phyloP scores from a whole-genome alignment of 2,797 vertebrate genomes.

The Rousettus madagascariensis region DNA sequence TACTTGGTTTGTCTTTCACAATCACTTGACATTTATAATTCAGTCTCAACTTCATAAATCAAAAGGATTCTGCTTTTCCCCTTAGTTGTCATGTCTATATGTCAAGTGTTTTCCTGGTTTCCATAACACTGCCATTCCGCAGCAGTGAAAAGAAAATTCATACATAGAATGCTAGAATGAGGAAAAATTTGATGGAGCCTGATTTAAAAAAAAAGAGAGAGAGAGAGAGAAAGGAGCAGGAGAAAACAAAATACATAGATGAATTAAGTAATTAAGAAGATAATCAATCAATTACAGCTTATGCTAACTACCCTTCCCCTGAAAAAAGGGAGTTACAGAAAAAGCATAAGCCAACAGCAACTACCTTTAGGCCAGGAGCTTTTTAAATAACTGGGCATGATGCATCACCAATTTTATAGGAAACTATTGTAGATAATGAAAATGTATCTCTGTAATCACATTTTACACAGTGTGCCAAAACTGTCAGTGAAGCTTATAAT shows the following conservation, averaged over 20 bases:
- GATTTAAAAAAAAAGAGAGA: neutral
- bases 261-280: neutral
- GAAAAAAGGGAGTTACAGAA: neutral
- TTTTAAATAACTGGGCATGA: neutral
- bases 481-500: neutral
- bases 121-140: neutral
- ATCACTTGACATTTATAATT: conserved; percentile 59
- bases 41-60: conserved; percentile 42
- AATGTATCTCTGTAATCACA: neutral
- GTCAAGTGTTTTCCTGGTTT: neutral
- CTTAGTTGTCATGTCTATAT: neutral
- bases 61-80: conserved; percentile 1
- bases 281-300: neutral
- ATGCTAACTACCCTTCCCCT: neutral
- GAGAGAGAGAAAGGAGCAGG: neutral
- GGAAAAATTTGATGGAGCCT: neutral
- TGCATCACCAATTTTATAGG: neutral
- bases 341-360: neutral
- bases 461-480: neutral
- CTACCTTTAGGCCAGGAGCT: neutral
- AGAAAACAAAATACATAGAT: neutral
- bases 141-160: neutral
- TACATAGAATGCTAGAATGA: neutral
- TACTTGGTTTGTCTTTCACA: conserved; percentile 34
- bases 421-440: neutral